Percentiles rank a stretch among this genome's conserved stretches.
These are phyloP conservation scores for Sebastes vulpes DNA, from an alignment of 2,797 vertebrate genomes.

Conservation along the genomic window DNA sequence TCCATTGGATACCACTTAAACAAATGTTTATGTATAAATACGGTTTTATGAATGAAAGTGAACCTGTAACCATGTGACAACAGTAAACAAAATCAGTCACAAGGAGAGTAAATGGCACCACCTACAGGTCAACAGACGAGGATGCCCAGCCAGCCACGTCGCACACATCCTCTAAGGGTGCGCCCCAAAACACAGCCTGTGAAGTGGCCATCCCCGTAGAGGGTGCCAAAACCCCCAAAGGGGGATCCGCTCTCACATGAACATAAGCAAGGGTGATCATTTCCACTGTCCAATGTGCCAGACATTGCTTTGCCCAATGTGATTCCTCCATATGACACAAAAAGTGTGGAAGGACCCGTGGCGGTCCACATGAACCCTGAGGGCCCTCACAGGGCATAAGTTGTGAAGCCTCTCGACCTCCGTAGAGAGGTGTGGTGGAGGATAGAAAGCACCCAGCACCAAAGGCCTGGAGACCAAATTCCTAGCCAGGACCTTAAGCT, in stretches of 20 bases:
- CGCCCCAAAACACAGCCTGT: too few relatives aligned
- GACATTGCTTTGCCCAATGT: background rate
- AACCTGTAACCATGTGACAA: background rate
- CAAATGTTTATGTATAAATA: background rate
- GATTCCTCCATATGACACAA: background rate
- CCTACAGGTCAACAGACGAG: background rate
- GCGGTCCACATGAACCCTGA: background rate
- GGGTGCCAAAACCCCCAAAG: background rate
- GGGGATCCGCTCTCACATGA: background rate
- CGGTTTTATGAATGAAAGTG: background rate
- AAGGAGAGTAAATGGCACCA: too few relatives aligned
- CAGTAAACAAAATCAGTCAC: background rate
- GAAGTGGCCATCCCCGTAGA: background rate
- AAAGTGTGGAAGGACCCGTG: background rate
- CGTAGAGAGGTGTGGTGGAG: background rate
- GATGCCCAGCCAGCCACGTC: background rate
- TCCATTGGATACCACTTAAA: background rate
- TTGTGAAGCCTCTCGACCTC: background rate
- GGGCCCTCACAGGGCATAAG: background rate
- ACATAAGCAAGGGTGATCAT: background rate
- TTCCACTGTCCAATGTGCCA: background rate
- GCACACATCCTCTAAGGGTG: too few relatives aligned
- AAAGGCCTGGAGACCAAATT: background rate
- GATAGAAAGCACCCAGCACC: background rate
- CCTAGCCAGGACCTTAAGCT: background rate